Percentiles rank a stretch among this genome's conserved stretches.
These are phyloP conservation scores for Oenanthe oenanthe DNA, from an alignment of 2,113 vertebrate genomes.

Conservation along the genomic window DNA sequence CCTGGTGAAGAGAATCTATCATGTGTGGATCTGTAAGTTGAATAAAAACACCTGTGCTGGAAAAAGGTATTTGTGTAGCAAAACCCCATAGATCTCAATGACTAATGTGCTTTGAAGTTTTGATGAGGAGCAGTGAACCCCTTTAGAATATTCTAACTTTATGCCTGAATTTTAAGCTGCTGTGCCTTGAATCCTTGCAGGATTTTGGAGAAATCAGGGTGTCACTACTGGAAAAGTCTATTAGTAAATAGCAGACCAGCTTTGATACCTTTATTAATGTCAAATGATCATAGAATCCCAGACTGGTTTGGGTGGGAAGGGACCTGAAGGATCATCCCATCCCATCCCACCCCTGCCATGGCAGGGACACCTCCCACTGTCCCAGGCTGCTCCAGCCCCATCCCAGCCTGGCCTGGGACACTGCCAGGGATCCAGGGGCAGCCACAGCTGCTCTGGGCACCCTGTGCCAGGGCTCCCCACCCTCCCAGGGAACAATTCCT, in stretches of 20 bases:
- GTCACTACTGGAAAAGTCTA: not conserved
- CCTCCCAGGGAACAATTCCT: rapidly evolving
- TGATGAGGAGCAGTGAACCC: not conserved
- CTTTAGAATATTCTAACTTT: not conserved
- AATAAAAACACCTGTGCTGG: not conserved
- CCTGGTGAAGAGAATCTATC: constrained; percentile 89
- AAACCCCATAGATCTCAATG: not conserved
- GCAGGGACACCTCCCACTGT: not conserved
- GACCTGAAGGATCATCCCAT: not conserved
- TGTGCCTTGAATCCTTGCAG: not conserved
- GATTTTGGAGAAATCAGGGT: not conserved
- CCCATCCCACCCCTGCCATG: not conserved
- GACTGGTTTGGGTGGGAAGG: not conserved
- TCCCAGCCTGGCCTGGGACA: not conserved
- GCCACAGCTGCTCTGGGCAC: too few relatives aligned
- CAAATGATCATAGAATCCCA: not conserved
- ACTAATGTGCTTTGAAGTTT: not conserved
- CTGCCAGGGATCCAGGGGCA: not conserved
- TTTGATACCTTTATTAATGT: not conserved
- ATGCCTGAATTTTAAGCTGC: not conserved
- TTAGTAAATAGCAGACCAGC: not conserved
- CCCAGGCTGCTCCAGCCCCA: not conserved
- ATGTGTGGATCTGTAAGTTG: constrained; percentile 91
- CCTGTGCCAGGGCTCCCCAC: not conserved
- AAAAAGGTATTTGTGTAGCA: not conserved